Evolutionary conservation across 2,113 vertebrate genomes (phyloP).

Genomic region (Siniperca knerii): DNA sequence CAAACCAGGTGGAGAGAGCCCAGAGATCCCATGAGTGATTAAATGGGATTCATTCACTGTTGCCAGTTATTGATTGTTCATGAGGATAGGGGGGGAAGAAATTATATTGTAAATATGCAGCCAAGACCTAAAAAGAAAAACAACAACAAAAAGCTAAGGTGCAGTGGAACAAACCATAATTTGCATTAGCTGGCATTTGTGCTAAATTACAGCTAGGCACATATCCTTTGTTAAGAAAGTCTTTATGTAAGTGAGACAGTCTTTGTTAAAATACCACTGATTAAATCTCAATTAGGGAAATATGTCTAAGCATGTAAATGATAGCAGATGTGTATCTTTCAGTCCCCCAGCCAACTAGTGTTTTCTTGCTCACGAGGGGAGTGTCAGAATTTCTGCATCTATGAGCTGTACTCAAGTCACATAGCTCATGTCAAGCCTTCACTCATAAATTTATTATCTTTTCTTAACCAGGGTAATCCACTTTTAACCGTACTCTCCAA

Average conservation of each 20-base stretch:
- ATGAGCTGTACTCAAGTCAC: slow-evolving; percentile 7
- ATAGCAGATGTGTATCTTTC: slow-evolving; percentile 37
- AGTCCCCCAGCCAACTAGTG: background rate
- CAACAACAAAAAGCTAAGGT: background rate
- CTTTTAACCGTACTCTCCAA: slow-evolving; percentile 35
- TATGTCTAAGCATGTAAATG: slow-evolving; percentile 29
- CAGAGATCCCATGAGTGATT: slow-evolving; percentile 42
- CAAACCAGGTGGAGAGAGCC: slow-evolving; percentile 29
- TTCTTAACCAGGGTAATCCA: slow-evolving; percentile 35
- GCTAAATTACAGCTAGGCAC: background rate
- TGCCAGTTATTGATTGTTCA: slow-evolving; percentile 34
- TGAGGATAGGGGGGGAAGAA: background rate
- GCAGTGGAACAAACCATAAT: background rate
- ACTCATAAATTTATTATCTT: slow-evolving; percentile 49
- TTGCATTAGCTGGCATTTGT: background rate
- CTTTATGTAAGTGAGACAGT: background rate
- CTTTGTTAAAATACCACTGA: slow-evolving; percentile 11
- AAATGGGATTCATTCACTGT: slow-evolving; percentile 42
- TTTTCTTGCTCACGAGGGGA: background rate
- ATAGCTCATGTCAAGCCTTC: slow-evolving; percentile 15
- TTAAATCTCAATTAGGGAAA: slow-evolving; percentile 34
- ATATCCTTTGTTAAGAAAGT: background rate
- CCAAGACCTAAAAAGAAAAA: background rate
- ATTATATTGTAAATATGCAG: background rate
- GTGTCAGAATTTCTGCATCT: slow-evolving; percentile 8